phyloP scores from a whole-genome alignment of 2,113 vertebrate genomes.

The Clinocottus analis region DNA sequence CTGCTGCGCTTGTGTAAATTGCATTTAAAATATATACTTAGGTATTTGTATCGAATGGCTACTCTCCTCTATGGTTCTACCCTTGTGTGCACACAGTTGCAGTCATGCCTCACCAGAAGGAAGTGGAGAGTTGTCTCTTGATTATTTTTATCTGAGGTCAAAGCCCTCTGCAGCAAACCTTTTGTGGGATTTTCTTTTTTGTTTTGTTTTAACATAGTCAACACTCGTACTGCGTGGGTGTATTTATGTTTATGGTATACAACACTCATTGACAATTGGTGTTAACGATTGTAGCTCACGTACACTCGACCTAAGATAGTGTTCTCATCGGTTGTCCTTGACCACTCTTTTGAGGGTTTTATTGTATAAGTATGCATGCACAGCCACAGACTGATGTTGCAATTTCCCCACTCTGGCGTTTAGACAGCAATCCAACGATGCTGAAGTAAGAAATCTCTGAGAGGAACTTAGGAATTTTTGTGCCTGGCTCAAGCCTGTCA shows the following conservation, averaged over 20 bases:
- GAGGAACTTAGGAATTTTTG: slow-evolving; percentile 4
- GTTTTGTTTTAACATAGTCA: not conserved
- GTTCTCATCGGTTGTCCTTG: not conserved
- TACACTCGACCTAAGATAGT: not conserved
- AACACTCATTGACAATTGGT: not conserved
- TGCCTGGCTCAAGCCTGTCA: slow-evolving; percentile 25
- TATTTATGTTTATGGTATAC: slow-evolving; percentile 14
- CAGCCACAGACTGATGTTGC: not conserved
- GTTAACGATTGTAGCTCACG: not conserved
- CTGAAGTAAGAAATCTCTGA: slow-evolving; percentile 65
- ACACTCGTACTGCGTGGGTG: not conserved
- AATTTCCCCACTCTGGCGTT: not conserved
- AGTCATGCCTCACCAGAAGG: slow-evolving; percentile 4
- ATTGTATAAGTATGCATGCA: not conserved
- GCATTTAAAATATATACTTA: not conserved
- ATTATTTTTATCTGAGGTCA: slow-evolving; percentile 36
- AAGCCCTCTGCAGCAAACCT: slow-evolving; percentile 27
- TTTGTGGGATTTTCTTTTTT: slow-evolving; percentile 28
- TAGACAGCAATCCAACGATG: slow-evolving; percentile 73
- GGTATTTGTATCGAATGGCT: slow-evolving; percentile 9
- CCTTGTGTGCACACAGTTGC: slow-evolving; percentile 4
- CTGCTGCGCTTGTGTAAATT: slow-evolving; percentile 6
- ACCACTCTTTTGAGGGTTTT: not conserved
- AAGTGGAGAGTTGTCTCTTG: slow-evolving; percentile 9
- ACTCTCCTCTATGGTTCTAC: slow-evolving; percentile 5